Evolutionary conservation across 2,888 invertebrate species (phyloP), one percentile per base, ranked within the genome.

Genomic region (Seira ritae): DNA sequence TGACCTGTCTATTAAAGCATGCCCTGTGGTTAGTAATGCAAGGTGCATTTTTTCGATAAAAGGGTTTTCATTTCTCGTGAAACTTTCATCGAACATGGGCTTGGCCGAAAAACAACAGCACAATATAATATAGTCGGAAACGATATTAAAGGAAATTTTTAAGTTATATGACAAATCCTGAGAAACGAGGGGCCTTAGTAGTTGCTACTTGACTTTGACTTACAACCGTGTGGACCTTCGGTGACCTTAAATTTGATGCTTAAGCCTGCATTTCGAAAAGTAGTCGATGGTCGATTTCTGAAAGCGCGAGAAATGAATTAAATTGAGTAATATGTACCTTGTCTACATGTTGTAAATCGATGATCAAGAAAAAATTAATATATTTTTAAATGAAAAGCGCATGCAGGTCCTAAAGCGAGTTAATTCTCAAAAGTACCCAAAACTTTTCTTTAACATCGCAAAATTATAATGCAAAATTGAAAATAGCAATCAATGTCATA

Each of bases 401-500:
- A 31, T 31, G 31, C 31, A 31, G 2, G 2, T 31, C n/a, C n/a
- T n/a, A n/a, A n/a, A n/a, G 31, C 8, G 31, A 31, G 31, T 4
- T 31, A 4, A 31, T 31, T 31, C 3, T 31, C 15, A 50, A 50
- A 50, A 50, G 50, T 50, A 50, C 50, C 31, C 31, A 31, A 31
- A 31, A 8, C 31, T 31, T 50, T 50, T 50, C 31, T 50, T 42
- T 2, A 50, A 50, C 6, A n/a, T 50, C 3, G n/a, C n/a, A n/a
- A 50, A 50, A n/a, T 50, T 50, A 12, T 50, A 50, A 50, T 50
- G 50, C 17, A 50, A 50, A 50, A n/a, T 50, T 50, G 50, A 50
- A 50, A 50, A 50, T 2, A 50, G 50, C 12, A 50, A 50, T 50
- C 50, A 50, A 12, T 50, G 50, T 50, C 50, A 50, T 50, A 50